Evolutionary conservation across 2,113 vertebrate genomes (phyloP).

Genomic region (Centropristis striata): DNA sequence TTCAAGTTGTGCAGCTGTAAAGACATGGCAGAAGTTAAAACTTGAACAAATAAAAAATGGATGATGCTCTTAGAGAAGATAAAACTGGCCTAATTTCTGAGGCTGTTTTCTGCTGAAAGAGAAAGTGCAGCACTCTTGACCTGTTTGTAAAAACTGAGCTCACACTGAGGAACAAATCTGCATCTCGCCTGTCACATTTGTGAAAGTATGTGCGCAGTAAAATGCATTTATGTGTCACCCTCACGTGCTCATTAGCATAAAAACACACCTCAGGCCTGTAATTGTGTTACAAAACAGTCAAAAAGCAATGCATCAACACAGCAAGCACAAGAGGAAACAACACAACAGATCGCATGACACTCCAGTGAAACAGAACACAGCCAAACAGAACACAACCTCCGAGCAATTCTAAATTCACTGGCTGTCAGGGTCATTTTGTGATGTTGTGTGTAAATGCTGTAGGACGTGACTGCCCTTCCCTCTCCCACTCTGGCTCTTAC

Average conservation of each 20-base stretch:
- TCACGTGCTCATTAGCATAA: constrained; percentile 7
- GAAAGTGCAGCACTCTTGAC: constrained; percentile 13
- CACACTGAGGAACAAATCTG: constrained; percentile 9
- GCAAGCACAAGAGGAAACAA: constrained; percentile 1
- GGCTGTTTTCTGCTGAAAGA: constrained; percentile 45
- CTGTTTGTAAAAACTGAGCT: background rate
- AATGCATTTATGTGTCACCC: background rate
- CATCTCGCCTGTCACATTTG: background rate
- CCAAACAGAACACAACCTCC: constrained; percentile 54
- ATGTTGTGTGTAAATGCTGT: constrained; percentile 67
- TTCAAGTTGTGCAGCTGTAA: background rate
- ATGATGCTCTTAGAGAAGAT: constrained; percentile 57
- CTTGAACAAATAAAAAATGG: constrained; percentile 62
- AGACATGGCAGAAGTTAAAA: constrained; percentile 31
- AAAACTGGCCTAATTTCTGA: constrained; percentile 54
- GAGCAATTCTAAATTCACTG: constrained; percentile 60
- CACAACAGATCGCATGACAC: constrained; percentile 26
- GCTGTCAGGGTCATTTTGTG: constrained; percentile 72
- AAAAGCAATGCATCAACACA: constrained; percentile 5
- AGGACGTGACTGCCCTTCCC: constrained; percentile 63
- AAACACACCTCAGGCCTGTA: background rate
- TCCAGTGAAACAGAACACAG: constrained; percentile 29
- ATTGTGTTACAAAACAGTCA: constrained; percentile 27
- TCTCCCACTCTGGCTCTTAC: constrained; percentile 9
- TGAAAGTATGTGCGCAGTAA: background rate